Evolutionary conservation across 2,888 invertebrate species (phyloP).

Genomic region (Pseudanteris insignis): DNA sequence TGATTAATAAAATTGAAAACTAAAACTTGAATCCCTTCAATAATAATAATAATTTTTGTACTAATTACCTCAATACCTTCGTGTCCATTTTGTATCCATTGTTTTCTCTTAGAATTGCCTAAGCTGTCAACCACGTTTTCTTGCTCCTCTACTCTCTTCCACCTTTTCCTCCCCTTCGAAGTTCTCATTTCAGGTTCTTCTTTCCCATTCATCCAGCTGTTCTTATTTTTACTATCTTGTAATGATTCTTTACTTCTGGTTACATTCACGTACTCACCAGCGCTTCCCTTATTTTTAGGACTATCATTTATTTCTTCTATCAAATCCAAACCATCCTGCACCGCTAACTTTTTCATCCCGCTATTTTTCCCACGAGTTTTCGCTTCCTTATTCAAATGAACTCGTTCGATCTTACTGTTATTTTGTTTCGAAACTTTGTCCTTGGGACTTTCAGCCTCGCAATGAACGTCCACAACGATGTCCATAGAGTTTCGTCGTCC

Average conservation of each 20-base stretch:
- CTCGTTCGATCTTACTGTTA: background rate
- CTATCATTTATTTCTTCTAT: constrained; percentile 49
- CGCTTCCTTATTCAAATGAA: background rate
- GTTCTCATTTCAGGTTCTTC: constrained; percentile 21
- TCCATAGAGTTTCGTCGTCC: constrained; percentile 39
- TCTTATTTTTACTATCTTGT: constrained; percentile 2
- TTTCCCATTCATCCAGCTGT: constrained; percentile 18
- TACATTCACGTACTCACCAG: background rate
- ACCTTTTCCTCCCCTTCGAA: constrained; percentile 39
- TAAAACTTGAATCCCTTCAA: no score
- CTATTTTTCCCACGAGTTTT: constrained; percentile 13
- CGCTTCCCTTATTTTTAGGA: background rate
- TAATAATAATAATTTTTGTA: no score
- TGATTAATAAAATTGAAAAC: no score
- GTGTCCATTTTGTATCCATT: no score
- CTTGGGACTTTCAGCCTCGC: constrained; percentile 24
- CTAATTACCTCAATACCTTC: no score
- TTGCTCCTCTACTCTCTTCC: constrained; percentile 38
- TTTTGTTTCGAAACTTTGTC: background rate
- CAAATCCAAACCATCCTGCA: constrained; percentile 47
- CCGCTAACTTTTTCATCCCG: constrained; percentile 10
- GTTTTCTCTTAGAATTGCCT: no score
- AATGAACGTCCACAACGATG: constrained; percentile 55
- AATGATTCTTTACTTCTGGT: background rate
- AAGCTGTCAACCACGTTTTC: constrained; percentile 14